phyloP scores from a whole-genome alignment of 2,113 vertebrate species.

The Acrocephalus arundinaceus region DNA sequence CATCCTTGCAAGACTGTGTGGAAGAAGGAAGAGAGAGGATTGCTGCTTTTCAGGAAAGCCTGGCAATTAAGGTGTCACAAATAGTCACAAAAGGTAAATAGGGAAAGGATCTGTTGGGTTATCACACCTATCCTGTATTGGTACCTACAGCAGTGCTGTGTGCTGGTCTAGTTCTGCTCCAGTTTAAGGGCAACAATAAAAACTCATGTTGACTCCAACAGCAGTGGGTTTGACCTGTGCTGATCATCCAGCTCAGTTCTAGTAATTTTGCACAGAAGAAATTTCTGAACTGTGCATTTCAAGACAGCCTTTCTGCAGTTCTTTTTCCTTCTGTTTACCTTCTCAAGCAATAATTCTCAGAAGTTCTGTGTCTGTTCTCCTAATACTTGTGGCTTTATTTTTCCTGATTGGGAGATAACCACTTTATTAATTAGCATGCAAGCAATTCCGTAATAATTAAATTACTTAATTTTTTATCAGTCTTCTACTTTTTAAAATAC shows the following conservation, averaged over 20 bases:
- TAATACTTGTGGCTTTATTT: neutral
- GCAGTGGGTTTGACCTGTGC: neutral
- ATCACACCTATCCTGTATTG: neutral
- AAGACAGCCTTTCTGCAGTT: neutral
- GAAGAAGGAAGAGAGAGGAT: constrained; percentile 77
- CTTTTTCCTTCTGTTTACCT: neutral
- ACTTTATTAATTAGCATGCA: neutral
- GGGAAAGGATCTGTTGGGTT: neutral
- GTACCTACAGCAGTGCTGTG: neutral
- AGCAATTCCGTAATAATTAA: neutral
- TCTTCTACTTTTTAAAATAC: neutral
- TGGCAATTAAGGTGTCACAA: constrained; percentile 68
- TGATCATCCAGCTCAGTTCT: neutral
- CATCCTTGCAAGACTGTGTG: constrained; percentile 73
- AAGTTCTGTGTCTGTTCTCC: neutral
- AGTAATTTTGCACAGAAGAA: neutral
- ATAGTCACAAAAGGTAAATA: neutral
- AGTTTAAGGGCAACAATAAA: neutral
- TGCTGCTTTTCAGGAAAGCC: constrained; percentile 68
- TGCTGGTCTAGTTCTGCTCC: neutral
- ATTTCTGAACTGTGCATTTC: neutral
- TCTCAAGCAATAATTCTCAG: neutral
- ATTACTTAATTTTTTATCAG: neutral
- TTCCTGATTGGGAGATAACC: neutral
- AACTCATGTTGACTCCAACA: neutral